Conservation (phyloP, 2,113 vertebrate genomes). For the Malurus cyaneus region DNA sequence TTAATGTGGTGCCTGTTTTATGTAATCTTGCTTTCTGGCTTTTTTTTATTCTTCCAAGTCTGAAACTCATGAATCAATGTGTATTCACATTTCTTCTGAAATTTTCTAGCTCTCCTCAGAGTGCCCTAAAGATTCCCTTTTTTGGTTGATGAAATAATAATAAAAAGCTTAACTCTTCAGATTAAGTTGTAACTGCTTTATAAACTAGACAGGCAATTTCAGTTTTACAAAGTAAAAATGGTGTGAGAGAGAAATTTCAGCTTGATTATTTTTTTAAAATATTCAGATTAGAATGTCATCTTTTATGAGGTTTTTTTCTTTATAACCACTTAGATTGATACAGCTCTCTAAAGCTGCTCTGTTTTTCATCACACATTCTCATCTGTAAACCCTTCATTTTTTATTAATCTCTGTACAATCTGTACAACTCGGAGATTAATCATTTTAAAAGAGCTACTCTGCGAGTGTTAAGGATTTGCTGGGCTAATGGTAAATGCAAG, state of each 20-base stretch:
- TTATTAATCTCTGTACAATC: conserved; percentile 76
- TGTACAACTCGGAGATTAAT: conserved; percentile 72
- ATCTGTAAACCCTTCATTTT: conserved; percentile 77
- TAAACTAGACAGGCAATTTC: conserved; percentile 38
- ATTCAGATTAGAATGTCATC: conserved; percentile 70
- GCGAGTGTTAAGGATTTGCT: conserved; percentile 33
- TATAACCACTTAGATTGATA: conserved; percentile 73
- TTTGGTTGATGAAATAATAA: conserved; percentile 59
- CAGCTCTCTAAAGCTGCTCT: conserved; percentile 72
- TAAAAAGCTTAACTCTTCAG: conserved; percentile 43
- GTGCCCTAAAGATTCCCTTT: conserved; percentile 44
- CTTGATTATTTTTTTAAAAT: conserved; percentile 47
- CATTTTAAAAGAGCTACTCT: conserved; percentile 73
- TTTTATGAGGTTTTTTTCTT: conserved; percentile 20
- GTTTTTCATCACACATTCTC: conserved; percentile 74
- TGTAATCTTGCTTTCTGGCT: conserved; percentile 60
- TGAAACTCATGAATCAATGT: conserved; percentile 65
- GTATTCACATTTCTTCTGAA: conserved; percentile 47
- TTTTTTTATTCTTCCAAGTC: conserved; percentile 54
- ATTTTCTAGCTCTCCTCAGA: conserved; percentile 40
- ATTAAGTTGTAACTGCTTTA: conserved; percentile 50
- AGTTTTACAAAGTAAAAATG: conserved; percentile 45
- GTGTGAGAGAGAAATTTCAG: conserved; percentile 67
- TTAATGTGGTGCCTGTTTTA: conserved; percentile 67
- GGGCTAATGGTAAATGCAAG: conserved; percentile 10